Percentiles rank a stretch among this genome's conserved stretches.
Conservation (phyloP, 2,113 vertebrate genomes). For the Poeciliopsis prolifica region DNA sequence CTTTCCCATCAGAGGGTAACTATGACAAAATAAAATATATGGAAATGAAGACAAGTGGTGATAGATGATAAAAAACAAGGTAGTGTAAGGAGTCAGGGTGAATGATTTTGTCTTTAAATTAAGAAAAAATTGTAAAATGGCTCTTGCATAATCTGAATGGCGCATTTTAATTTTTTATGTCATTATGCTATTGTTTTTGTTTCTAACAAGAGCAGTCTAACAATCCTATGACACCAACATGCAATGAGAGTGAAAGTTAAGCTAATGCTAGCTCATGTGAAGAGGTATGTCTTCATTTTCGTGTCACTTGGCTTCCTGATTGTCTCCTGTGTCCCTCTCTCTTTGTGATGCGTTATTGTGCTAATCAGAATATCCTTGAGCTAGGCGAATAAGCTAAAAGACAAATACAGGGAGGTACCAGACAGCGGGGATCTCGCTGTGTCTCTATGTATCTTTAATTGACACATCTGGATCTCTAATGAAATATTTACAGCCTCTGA, state of each 20-base stretch:
- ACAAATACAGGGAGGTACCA: constrained; percentile 68
- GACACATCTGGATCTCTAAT: constrained; percentile 82
- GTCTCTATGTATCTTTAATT: constrained; percentile 76
- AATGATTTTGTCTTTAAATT: constrained; percentile 2
- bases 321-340: constrained; percentile 51
- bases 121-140: neutral
- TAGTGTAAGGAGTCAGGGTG: constrained; percentile 2
- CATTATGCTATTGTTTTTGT: neutral
- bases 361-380: constrained; percentile 81
- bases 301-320: constrained; percentile 40
- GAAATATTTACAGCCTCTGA: constrained; percentile 78
- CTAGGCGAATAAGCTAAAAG: constrained; percentile 57
- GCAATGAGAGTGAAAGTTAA: neutral
- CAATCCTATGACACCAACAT: neutral
- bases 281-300: constrained; percentile 46
- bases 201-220: neutral
- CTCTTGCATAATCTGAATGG: neutral
- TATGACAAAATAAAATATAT: constrained; percentile 47
- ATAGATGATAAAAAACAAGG: constrained; percentile 44
- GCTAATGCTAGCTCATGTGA: neutral
- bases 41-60: constrained; percentile 24
- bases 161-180: neutral
- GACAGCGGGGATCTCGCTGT: constrained; percentile 61
- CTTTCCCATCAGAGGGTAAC: constrained; percentile 65
- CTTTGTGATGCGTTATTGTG: constrained; percentile 76